phyloP scores from a whole-genome alignment of 1,140 invertebrate genomes.

The Acromyrmex echinatior region DNA sequence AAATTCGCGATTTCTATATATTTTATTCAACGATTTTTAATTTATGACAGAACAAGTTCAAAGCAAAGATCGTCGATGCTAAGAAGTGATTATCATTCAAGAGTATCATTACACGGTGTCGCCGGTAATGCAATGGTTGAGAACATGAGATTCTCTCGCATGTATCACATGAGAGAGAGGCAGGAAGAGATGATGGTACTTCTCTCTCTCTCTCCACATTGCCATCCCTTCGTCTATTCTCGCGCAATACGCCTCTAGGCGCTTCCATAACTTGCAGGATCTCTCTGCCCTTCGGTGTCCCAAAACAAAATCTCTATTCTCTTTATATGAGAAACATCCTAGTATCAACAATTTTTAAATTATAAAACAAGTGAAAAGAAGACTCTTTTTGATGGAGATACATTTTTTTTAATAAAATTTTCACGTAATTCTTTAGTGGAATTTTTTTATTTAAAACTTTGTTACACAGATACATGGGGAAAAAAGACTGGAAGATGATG shows the following conservation, averaged over 20 bases:
- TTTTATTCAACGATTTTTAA: neutral
- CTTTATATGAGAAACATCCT: neutral
- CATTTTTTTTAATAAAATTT: neutral
- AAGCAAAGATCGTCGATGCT: conserved; percentile 36
- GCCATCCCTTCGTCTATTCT: conserved; percentile 66
- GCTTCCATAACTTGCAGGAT: conserved; percentile 71
- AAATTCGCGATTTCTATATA: neutral
- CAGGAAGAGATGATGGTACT: conserved; percentile 21
- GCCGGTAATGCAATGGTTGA: conserved; percentile 55
- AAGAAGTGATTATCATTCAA: conserved; percentile 49
- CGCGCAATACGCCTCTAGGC: conserved; percentile 58
- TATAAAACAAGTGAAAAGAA: neutral
- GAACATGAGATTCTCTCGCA: conserved; percentile 61
- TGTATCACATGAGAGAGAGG: conserved; percentile 67
- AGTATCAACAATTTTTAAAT: neutral
- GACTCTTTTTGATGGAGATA: neutral
- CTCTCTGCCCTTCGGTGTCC: conserved; percentile 18
- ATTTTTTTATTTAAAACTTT: neutral
- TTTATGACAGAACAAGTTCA: neutral
- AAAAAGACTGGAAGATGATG: neutral
- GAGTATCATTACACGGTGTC: conserved; percentile 61
- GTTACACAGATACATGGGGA: neutral
- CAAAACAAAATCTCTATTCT: neutral
- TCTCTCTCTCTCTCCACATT: conserved; percentile 24
- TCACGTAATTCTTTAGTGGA: neutral